These are phyloP conservation scores for Sebastes schlegelii DNA, from an alignment of 2,113 vertebrate genomes.

Conservation along the genomic window DNA sequence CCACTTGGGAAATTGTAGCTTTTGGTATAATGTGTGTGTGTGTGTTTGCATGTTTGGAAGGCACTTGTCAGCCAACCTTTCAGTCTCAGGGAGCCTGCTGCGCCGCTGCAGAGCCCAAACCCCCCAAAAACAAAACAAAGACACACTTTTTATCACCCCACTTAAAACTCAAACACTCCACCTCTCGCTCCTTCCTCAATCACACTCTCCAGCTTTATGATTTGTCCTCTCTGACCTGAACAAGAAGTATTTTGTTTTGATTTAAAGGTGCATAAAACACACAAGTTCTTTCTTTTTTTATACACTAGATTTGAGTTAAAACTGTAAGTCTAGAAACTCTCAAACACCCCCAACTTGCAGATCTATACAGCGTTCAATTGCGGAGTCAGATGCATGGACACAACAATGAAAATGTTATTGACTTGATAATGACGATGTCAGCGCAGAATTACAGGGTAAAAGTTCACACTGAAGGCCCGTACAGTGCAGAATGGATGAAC, in stretches of 20 bases:
- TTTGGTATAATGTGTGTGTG: constrained; percentile 33
- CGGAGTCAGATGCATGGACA: constrained; percentile 19
- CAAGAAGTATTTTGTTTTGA: constrained; percentile 65
- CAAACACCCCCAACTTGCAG: constrained; percentile 34
- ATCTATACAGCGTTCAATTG: constrained; percentile 42
- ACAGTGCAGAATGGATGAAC: constrained; percentile 58
- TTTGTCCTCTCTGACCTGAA: constrained; percentile 65
- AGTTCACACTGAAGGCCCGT: constrained; percentile 52
- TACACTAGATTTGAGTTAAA: constrained; percentile 21
- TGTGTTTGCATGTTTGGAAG: constrained; percentile 23
- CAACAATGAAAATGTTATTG: constrained; percentile 63
- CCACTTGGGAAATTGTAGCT: constrained; percentile 38
- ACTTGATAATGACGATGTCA: constrained; percentile 72
- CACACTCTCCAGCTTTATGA: constrained; percentile 38
- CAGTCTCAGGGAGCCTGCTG: constrained; percentile 57
- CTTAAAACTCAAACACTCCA: constrained; percentile 66
- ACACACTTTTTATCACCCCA: constrained; percentile 71
- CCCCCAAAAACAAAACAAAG: constrained; percentile 31
- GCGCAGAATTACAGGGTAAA: constrained; percentile 70
- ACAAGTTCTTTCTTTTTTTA: not conserved
- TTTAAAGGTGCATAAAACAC: constrained; percentile 43
- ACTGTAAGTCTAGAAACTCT: constrained; percentile 33
- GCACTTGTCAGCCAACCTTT: constrained; percentile 74
- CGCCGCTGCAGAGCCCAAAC: constrained; percentile 60
- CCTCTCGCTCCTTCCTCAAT: constrained; percentile 39